Evolutionary conservation across 2,888 invertebrate species (phyloP), one percentile per base, ranked within the genome.

Genomic region (Hymenopus coronatus): DNA sequence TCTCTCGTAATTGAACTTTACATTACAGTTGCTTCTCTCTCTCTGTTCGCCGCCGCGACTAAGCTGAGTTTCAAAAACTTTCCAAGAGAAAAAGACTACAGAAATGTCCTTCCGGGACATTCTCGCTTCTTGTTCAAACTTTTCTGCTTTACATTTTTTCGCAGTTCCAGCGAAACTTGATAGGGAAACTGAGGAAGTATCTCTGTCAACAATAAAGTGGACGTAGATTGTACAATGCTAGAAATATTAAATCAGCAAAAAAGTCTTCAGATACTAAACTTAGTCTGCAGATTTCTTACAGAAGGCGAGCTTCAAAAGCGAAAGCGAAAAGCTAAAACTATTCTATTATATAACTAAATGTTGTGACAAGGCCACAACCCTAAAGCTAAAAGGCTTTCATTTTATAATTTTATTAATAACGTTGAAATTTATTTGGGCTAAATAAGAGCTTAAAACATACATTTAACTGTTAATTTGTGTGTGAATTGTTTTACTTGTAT

Each of bases 331-430:
- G 1, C 7, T 33, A 1, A 33, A 33, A 4, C 33, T 6, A 6
- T 1, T 1, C 8, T 4, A 7, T 1, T 33, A 4, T 6, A 6
- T n/a, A n/a, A n/a, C n/a, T n/a, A n/a, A n/a, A n/a, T n/a, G n/a
- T n/a, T n/a, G n/a, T n/a, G n/a, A n/a, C n/a, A n/a, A n/a, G n/a
- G n/a, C n/a, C n/a, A n/a, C n/a, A n/a, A n/a, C n/a, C n/a, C n/a
- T n/a, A n/a, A n/a, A n/a, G n/a, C n/a, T n/a, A n/a, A n/a, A n/a
- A n/a, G n/a, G n/a, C n/a, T n/a, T n/a, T n/a, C n/a, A n/a, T n/a
- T n/a, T n/a, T n/a, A n/a, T n/a, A n/a, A n/a, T n/a, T n/a, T n/a
- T n/a, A n/a, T n/a, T n/a, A n/a, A n/a, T n/a, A n/a, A n/a, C n/a
- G n/a, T n/a, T n/a, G n/a, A n/a, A n/a, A n/a, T n/a, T n/a, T n/a